These are phyloP conservation scores for Drosophila rellima DNA, from an alignment of 2,888 invertebrate genomes.

Conservation along the genomic window DNA sequence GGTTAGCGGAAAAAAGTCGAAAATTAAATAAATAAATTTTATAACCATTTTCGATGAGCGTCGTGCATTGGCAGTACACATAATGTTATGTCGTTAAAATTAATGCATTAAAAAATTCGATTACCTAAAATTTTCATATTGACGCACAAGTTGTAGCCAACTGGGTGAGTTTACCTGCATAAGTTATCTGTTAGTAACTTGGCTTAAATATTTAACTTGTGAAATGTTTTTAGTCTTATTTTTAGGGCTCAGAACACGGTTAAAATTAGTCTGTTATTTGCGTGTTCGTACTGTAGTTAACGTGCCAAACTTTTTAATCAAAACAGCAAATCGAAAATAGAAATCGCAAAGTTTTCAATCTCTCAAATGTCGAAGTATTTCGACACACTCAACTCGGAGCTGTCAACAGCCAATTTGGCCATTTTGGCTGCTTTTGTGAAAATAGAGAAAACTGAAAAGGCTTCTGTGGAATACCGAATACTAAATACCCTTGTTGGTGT, in stretches of 20 bases:
- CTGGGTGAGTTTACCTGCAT: not conserved
- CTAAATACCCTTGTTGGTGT: slow-evolving; percentile 36
- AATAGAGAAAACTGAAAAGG: slow-evolving; percentile 10
- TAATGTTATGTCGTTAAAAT: slow-evolving; percentile 57
- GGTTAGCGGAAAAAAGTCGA: not conserved
- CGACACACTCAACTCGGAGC: slow-evolving; percentile 71
- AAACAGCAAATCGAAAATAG: slow-evolving; percentile 68
- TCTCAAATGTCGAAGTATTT: slow-evolving; percentile 74
- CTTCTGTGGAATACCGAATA: slow-evolving; percentile 6
- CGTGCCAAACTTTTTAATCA: slow-evolving; percentile 75
- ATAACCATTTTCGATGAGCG: slow-evolving; percentile 31
- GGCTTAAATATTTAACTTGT: slow-evolving; percentile 3
- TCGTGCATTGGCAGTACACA: slow-evolving; percentile 19
- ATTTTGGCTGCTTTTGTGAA: slow-evolving; percentile 43
- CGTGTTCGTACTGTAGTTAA: slow-evolving; percentile 41
- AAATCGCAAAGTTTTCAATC: slow-evolving; percentile 75
- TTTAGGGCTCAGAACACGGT: not conserved
- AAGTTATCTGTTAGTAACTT: not conserved
- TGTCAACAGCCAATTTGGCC: slow-evolving; percentile 80
- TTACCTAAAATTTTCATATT: slow-evolving; percentile 63
- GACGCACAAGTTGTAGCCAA: slow-evolving; percentile 51
- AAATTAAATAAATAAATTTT: slow-evolving; percentile 27
- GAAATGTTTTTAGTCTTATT: not conserved
- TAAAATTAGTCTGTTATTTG: slow-evolving; percentile 48
- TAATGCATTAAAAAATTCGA: slow-evolving; percentile 77